These are phyloP conservation scores for Prosapia bicincta DNA, from an alignment of 2,888 invertebrate genomes.

Conservation along the genomic window DNA sequence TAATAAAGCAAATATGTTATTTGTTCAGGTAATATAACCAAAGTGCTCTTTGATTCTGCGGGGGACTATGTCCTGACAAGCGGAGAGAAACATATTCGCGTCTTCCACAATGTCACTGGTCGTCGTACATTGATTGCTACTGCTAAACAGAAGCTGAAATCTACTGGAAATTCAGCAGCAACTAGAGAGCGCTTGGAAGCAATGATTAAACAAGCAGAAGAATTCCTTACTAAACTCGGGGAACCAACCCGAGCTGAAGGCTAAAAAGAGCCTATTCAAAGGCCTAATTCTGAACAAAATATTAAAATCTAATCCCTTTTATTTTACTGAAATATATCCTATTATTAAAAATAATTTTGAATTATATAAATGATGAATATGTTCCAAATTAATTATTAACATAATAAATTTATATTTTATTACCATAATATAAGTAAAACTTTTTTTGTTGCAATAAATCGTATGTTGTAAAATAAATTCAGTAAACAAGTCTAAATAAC, in stretches of 20 bases:
- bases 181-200: constrained; percentile 71
- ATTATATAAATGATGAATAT: too few relatives aligned
- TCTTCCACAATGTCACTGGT: constrained; percentile 77
- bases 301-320: too few relatives aligned
- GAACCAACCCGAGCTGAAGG: constrained; percentile 10
- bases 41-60: constrained; percentile 69
- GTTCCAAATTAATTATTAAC: too few relatives aligned
- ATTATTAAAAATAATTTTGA: too few relatives aligned
- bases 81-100: constrained; percentile 71
- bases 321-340: too few relatives aligned
- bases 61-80: constrained; percentile 69
- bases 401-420: too few relatives aligned
- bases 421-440: too few relatives aligned
- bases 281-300: too few relatives aligned
- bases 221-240: constrained; percentile 42
- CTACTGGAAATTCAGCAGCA: constrained; percentile 61
- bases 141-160: constrained; percentile 49
- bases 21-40: constrained; percentile 64
- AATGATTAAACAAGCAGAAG: constrained; percentile 60
- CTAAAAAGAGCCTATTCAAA: not conserved
- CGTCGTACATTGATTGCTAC: constrained; percentile 52
- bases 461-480: too few relatives aligned
- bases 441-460: too few relatives aligned
- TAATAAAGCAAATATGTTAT: too few relatives aligned
- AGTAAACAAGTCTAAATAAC: too few relatives aligned